These are phyloP conservation scores for Cricetomys ansorgei DNA, from an alignment of 2,113 vertebrate species.

Conservation along the genomic window DNA sequence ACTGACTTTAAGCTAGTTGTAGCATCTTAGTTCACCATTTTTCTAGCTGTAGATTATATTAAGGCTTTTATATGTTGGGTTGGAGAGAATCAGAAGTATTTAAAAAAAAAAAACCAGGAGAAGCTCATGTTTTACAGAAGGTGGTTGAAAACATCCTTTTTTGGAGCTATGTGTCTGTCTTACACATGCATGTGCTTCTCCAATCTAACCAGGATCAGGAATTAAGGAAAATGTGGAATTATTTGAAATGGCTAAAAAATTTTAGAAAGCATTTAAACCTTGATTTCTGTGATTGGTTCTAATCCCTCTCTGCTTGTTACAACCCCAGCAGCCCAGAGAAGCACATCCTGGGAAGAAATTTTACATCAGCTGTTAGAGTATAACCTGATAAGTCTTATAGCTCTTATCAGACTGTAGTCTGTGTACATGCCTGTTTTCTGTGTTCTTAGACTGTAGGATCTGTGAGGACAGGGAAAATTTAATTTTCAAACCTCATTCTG, in stretches of 20 bases:
- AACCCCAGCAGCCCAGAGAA: conserved; percentile 52
- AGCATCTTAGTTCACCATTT: not conserved
- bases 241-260: conserved; percentile 29
- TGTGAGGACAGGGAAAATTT: conserved; percentile 36
- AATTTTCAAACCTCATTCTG: conserved; percentile 59
- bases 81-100: not conserved
- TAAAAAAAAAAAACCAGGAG: not conserved
- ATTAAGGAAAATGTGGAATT: conserved; percentile 15
- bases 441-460: conserved; percentile 51
- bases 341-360: conserved; percentile 52
- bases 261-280: conserved; percentile 31
- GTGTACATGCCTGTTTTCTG: conserved; percentile 50
- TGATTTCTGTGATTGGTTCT: conserved; percentile 26
- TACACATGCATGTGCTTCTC: not conserved
- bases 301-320: not conserved
- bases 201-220: not conserved
- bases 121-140: not conserved
- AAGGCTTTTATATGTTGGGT: not conserved
- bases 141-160: not conserved
- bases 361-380: conserved; percentile 67
- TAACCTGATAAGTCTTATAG: conserved; percentile 61
- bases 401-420: conserved; percentile 69
- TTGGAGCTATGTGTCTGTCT: not conserved
- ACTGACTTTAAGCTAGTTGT: not conserved
- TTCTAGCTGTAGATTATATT: conserved; percentile 37